These are phyloP conservation scores for Ostrea edulis DNA, from an alignment of 1,140 invertebrate species.

Conservation along the genomic window DNA sequence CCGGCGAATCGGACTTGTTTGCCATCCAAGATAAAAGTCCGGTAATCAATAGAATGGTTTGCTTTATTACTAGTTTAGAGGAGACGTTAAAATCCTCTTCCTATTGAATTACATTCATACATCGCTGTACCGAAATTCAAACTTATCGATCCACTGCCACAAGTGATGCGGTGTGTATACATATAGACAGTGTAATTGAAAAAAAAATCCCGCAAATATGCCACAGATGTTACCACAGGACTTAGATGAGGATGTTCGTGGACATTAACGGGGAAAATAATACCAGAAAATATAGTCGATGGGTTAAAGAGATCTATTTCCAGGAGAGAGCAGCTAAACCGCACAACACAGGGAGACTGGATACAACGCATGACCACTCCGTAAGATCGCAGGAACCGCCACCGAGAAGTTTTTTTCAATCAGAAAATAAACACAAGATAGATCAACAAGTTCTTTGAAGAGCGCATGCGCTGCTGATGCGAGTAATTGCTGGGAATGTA, in stretches of 20 bases:
- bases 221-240: not conserved
- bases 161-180: conserved; percentile 10
- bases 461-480: conserved; percentile 52
- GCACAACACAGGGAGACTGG: not conserved
- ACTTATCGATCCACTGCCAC: not conserved
- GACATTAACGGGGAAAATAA: not conserved
- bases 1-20: conserved; percentile 30
- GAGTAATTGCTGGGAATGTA: conserved; percentile 53
- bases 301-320: conserved; percentile 6
- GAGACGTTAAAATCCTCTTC: not conserved
- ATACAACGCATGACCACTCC: not conserved
- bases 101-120: not conserved
- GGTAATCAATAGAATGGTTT: conserved; percentile 6
- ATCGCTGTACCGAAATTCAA: conserved; percentile 10
- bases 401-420: conserved; percentile 50
- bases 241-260: not conserved
- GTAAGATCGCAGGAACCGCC: not conserved
- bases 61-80: conserved; percentile 5
- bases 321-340: not conserved
- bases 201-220: conserved; percentile 26
- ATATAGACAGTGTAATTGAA: conserved; percentile 38
- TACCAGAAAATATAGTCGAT: conserved; percentile 1
- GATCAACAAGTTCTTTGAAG: conserved; percentile 50
- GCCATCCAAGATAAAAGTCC: conserved; percentile 18
- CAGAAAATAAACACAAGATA: conserved; percentile 47